Base-by-base conservation (phyloP, 1,140 invertebrate species). In the Arion vulgaris region DNA sequence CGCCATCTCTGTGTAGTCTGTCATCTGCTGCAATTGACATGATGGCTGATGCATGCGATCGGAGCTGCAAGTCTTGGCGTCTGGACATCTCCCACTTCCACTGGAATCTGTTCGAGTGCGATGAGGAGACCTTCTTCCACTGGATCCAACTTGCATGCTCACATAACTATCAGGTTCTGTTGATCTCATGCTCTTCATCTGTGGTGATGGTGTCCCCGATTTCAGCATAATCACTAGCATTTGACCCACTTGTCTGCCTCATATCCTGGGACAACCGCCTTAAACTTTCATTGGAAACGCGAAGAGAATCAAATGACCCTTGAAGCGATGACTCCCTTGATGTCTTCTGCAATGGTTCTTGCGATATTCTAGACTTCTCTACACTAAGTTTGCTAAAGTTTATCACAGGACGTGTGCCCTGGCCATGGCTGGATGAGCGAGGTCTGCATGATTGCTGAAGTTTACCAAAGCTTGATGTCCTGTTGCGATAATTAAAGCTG, bases 381-480 rank as follows among this genome's bases (percentile, higher is more conserved):
- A 87, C 89, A 82, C 81, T 88, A 0, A 87, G 62, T 80, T 83
- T 76, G 39, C 69, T 84, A 72, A 80, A 81, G 71, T 53, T 84
- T 51, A 49, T 86, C 39, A 76, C 81, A 53, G 78, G 85, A 32
- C 85, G 80, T 72, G 89, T 86, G 62, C 86, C 84, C 68, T 88
- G 89, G 28, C 91, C 89, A 79, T 91, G 88, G 80, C 90, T 91
- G 39, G 90, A 91, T 19, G 91, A 92, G 73, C 91, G 82, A 76
- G 89, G 90, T 38, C 91, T 81, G 78, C 89, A 88, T 45, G 82
- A 78, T 36, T 83, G 83, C 34, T 83, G 76, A 77, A 87, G 87
- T 34, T 66, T 66, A 0, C 89, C 89, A 77, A 91, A 90, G 82
- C 90, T 91, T 53, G 90, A 89, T 15, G 91, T 85, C 2, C 91